Evolutionary conservation across 2,888 invertebrate genomes (phyloP).

Genomic region (Hydriomena furcata): DNA sequence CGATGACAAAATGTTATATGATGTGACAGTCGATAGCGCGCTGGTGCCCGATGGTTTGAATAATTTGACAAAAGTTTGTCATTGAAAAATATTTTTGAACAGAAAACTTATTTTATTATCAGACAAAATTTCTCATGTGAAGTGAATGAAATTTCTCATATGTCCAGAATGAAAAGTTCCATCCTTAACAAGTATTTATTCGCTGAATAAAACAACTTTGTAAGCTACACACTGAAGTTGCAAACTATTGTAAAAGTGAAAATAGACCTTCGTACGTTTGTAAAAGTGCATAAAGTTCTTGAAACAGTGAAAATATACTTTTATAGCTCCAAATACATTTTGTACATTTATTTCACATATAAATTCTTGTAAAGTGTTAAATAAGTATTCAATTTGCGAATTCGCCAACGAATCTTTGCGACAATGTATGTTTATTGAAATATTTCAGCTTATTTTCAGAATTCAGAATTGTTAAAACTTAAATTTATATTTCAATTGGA

Average conservation of each 20-base stretch:
- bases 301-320: neutral
- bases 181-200: slow-evolving; percentile 13
- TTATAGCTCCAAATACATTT: too few species aligned
- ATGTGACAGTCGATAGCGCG: too few species aligned
- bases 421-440: neutral
- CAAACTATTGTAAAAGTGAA: slow-evolving; percentile 10
- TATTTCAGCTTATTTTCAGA: neutral
- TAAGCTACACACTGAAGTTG: slow-evolving; percentile 9
- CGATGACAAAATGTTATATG: too few species aligned
- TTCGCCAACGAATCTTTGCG: neutral
- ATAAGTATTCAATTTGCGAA: neutral
- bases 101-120: too few species aligned
- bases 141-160: too few species aligned
- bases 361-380: neutral
- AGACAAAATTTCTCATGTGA: too few species aligned
- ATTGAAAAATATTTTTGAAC: too few species aligned
- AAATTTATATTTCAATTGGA: too few species aligned
- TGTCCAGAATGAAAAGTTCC: neutral
- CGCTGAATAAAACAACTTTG: slow-evolving; percentile 11
- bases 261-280: neutral
- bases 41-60: too few species aligned
- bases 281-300: neutral
- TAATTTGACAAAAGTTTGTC: too few species aligned
- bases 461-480: too few species aligned
- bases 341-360: neutral